Conservation (phyloP, 2,888 invertebrate genomes). For the Folsomia candida region DNA sequence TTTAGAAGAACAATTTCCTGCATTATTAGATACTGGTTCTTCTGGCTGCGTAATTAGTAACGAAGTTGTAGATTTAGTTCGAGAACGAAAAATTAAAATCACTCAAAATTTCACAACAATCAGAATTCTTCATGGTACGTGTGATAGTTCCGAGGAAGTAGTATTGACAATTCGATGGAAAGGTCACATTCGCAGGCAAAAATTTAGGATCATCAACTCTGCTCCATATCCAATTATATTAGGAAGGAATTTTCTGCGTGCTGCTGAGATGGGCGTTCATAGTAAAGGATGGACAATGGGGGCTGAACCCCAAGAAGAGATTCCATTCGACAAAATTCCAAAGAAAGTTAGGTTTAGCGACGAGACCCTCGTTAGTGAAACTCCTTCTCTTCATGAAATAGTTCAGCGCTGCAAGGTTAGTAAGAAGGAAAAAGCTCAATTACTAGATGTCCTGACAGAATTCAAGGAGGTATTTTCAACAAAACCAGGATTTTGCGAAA, state of each 20-base stretch:
- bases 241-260: neutral
- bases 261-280: neutral
- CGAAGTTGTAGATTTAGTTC: neutral
- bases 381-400: neutral
- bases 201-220: neutral
- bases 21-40: neutral
- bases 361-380: neutral
- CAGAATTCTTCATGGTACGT: neutral
- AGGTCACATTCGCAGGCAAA: neutral
- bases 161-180: neutral
- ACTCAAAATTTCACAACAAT: neutral
- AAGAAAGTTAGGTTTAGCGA: neutral
- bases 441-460: neutral
- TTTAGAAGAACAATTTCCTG: neutral
- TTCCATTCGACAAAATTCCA: neutral
- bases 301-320: neutral
- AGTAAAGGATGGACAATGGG: neutral
- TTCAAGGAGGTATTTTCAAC: constrained; percentile 11
- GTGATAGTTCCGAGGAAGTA: neutral
- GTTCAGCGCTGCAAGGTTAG: neutral
- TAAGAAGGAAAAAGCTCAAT: neutral
- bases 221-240: neutral
- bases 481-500: constrained; percentile 13
- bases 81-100: neutral
- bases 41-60: neutral